A percentile compares a stretch with the other conserved stretches of the same genome.
Evolutionary conservation across 2,113 vertebrate genomes (phyloP).

Genomic region (Corythaeola cristata): DNA sequence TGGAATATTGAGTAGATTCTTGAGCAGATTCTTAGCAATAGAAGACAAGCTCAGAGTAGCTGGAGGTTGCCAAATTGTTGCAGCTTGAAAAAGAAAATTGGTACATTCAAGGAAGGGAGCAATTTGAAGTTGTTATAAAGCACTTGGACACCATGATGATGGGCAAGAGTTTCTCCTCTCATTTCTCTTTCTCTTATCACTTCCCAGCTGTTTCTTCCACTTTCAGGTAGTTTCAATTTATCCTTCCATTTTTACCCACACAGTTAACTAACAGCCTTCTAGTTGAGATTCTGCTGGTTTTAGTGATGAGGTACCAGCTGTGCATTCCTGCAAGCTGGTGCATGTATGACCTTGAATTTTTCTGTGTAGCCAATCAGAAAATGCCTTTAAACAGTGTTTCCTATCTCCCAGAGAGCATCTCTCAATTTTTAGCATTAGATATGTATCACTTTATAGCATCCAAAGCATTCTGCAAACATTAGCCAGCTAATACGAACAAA

Average conservation of each 20-base stretch:
- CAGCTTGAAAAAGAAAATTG: slow-evolving; percentile 36
- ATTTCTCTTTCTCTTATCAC: not conserved
- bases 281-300: not conserved
- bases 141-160: not conserved
- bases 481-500: not conserved
- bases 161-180: not conserved
- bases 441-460: not conserved
- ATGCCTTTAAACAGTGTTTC: not conserved
- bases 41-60: not conserved
- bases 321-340: slow-evolving; percentile 27
- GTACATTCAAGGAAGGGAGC: not conserved
- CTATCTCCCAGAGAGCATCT: not conserved
- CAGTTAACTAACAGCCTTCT: not conserved
- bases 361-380: not conserved
- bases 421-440: not conserved
- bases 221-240: slow-evolving; percentile 22
- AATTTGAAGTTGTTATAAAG: slow-evolving; percentile 26
- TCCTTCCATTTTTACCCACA: slow-evolving; percentile 26
- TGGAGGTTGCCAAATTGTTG: not conserved
- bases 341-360: not conserved
- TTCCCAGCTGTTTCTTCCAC: slow-evolving; percentile 1
- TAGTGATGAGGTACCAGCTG: slow-evolving; percentile 41
- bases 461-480: not conserved
- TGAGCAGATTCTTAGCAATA: not conserved
- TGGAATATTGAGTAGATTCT: not conserved